Base-by-base conservation (phyloP, 2,888 invertebrate genomes). In the Galerucella calmariensis region DNA sequence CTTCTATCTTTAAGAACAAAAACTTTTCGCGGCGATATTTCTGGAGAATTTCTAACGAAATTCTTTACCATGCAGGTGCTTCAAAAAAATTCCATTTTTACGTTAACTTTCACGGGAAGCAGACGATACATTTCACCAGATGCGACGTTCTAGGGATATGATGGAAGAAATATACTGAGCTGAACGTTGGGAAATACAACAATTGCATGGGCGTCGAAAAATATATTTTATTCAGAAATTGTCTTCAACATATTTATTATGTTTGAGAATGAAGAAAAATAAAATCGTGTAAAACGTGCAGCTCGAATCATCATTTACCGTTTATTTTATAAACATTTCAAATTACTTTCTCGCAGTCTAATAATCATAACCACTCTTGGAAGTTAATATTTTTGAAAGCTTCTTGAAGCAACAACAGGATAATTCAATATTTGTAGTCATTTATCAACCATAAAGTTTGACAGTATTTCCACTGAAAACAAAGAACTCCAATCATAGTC, bases 41-140 rank as follows among this genome's bases (percentile, higher is more conserved):
- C 77, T 72, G 67, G 75, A 48, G 77, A 78, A 72, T 74, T 73
- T 75, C 73, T 66, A 69, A 61, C 77, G 73, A 77, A 77, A 79
- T 75, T 75, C 73, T 75, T 76, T 76, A 76, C 74, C 75, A 75
- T 78, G 78, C 78, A 78, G 79, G 79, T 79, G 76, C 75, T 77
- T 74, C 75, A 69, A 73, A 76, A 77, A 77, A 27, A n/a, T 76
- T 78, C 74, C 67, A 75, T 74, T 72, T 75, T 74, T 76, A 75
- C 71, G 69, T 74, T 70, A 77, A 75, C 68, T 77, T 76, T 76
- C 68, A 70, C 48, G 62, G 53, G 16, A 58, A 11, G 58, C 71
- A 76, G 53, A 72, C 70, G 75, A 75, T 78, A 76, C 76, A 76
- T 77, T 74, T 72, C 72, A 75, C 48, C 77, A 75, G 69, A 72